Conservation (phyloP, 2,113 vertebrate genomes). For the Pseudorectes ferrugineus region DNA sequence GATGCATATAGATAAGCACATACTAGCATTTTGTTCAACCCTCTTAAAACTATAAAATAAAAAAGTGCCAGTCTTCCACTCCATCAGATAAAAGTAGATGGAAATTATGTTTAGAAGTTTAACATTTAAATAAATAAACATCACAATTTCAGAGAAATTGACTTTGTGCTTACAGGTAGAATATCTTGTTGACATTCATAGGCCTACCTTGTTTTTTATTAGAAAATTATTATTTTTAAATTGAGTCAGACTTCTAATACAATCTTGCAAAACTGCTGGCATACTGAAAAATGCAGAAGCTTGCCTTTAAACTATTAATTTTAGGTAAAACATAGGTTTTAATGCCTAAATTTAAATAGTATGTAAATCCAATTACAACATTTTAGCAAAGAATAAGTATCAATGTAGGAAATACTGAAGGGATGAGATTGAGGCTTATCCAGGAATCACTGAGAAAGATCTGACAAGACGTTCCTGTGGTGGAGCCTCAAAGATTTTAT, state of each 20-base stretch:
- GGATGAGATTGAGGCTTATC: neutral
- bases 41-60: neutral
- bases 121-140: neutral
- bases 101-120: neutral
- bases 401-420: neutral
- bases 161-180: neutral
- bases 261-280: neutral
- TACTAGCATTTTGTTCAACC: neutral
- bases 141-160: neutral
- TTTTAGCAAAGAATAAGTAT: neutral
- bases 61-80: neutral
- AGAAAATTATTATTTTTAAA: neutral
- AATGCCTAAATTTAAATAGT: neutral
- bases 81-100: neutral
- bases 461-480: neutral
- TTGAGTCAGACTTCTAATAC: neutral
- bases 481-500: neutral
- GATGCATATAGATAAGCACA: neutral
- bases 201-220: neutral
- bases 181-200: neutral
- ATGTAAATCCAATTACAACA: neutral
- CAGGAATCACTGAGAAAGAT: neutral
- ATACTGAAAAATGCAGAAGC: neutral
- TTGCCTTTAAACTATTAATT: neutral
- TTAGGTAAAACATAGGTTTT: neutral